Evolutionary conservation across 2,888 invertebrate genomes (phyloP).

Genomic region (Macrostomum cliftonense): DNA sequence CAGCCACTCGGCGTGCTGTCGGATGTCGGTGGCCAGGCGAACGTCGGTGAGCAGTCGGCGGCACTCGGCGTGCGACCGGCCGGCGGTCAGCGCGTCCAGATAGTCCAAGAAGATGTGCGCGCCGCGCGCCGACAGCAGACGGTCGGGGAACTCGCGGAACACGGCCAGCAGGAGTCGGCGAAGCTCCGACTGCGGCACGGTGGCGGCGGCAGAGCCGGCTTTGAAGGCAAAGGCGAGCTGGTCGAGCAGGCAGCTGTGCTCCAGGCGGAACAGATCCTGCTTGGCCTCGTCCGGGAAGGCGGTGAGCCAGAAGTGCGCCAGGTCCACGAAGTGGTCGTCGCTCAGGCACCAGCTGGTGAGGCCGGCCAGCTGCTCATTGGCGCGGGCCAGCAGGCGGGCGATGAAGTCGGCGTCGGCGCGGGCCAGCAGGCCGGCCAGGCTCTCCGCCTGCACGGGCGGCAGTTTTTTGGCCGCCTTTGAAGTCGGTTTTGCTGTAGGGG

Average conservation of each 20-base stretch:
- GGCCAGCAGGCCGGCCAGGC: slow-evolving; percentile 27
- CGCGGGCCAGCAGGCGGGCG: slow-evolving; percentile 24
- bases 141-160: slow-evolving; percentile 29
- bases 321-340: slow-evolving; percentile 28
- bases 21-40: slow-evolving; percentile 26
- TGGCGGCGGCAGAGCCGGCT: slow-evolving; percentile 18
- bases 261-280: slow-evolving; percentile 28
- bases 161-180: slow-evolving; percentile 22
- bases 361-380: slow-evolving; percentile 23
- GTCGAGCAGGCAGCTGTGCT: slow-evolving; percentile 26
- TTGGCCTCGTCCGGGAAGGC: slow-evolving; percentile 26
- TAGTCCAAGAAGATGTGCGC: slow-evolving; percentile 27
- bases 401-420: slow-evolving; percentile 31
- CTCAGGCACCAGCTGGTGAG: slow-evolving; percentile 21
- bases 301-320: slow-evolving; percentile 34
- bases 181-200: too few relatives aligned
- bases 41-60: slow-evolving; percentile 29
- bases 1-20: slow-evolving; percentile 31
- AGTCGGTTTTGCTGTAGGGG: too few relatives aligned
- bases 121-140: slow-evolving; percentile 21
- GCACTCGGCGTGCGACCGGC: slow-evolving; percentile 19
- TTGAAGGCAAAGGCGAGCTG: slow-evolving; percentile 28
- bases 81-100: slow-evolving; percentile 27
- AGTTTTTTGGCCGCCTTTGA: too few relatives aligned
- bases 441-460: slow-evolving; percentile 10